Base-by-base conservation (phyloP, 2,888 invertebrate species). In the Acanthosepion esculentum region DNA sequence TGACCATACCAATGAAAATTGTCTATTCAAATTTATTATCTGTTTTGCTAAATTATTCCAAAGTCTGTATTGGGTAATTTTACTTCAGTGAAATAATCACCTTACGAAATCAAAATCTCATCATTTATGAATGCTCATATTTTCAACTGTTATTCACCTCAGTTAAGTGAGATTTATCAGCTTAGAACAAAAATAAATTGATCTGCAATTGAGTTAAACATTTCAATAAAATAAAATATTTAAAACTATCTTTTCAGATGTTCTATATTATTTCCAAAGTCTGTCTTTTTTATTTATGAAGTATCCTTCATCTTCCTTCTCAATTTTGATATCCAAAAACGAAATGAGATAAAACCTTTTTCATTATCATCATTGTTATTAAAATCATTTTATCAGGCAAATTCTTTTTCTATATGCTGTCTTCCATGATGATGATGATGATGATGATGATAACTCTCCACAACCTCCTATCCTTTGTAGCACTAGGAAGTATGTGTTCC, bases 11-110 rank as follows among this genome's bases (percentile, higher is more conserved):
- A 78, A 78, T 78, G n/a, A 78, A 78, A 78, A 78, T 78, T 78
- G 78, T 33, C 78, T 33, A 78, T 78, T 78, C 33, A 78, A 33
- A n/a, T 78, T 78, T 78, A 29, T 78, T 78, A 33, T 78, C 15
- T 78, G 12, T 78, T 78, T 78, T n/a, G n/a, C 33, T 78, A 78
- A 33, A 78, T 78, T n/a, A 78, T 78, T 78, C 78, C 33, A 78
- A 78, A 78, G 78, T n/a, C 78, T 33, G 78, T 78, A 15, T 78
- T 33, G 15, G 33, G 78, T 23, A n/a, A 78, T 78, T 78, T 78
- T 33, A 78, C n/a, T 78, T 78, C 78, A 78, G 78, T n/a, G n/a
- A 64, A 78, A 78, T 78, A 78, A 78, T 78, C n/a, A 78, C 78
- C 78, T 78, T 23, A 33, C 10, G 15, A 78, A 78, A 78, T 78